phyloP scores from a whole-genome alignment of 1,140 invertebrate genomes.

The Spodoptera litura region DNA sequence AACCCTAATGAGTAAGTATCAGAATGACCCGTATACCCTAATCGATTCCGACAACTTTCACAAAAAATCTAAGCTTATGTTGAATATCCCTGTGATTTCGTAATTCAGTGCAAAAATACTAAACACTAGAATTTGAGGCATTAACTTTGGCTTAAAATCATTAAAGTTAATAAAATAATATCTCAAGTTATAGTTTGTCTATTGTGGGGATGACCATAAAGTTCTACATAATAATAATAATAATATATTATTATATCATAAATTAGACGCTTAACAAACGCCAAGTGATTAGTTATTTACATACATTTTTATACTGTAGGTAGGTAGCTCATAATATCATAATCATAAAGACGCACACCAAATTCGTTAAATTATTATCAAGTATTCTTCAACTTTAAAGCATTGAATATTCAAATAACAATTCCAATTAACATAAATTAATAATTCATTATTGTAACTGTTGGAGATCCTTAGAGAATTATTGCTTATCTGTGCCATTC shows the following conservation, averaged over 20 bases:
- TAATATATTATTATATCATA: too few species aligned
- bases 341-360: background rate
- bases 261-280: too few species aligned
- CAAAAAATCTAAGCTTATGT: background rate
- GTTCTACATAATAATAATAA: background rate
- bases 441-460: conserved; percentile 35
- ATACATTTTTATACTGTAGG: background rate
- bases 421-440: conserved; percentile 14
- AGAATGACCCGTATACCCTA: conserved; percentile 21
- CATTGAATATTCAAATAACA: conserved; percentile 10
- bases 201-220: background rate
- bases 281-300: too few species aligned
- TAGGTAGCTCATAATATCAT: background rate
- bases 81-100: background rate
- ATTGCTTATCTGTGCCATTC: conserved; percentile 36
- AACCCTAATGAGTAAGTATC: conserved; percentile 39
- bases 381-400: background rate
- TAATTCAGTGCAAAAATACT: too few species aligned
- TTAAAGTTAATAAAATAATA: too few species aligned
- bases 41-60: conserved; percentile 30
- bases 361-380: background rate
- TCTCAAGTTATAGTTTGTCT: too few species aligned
- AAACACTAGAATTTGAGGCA: too few species aligned
- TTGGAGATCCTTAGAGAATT: conserved; percentile 27
- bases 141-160: too few species aligned